Base-by-base conservation (phyloP, 2,797 vertebrate species). In the Smutsia gigantea region DNA sequence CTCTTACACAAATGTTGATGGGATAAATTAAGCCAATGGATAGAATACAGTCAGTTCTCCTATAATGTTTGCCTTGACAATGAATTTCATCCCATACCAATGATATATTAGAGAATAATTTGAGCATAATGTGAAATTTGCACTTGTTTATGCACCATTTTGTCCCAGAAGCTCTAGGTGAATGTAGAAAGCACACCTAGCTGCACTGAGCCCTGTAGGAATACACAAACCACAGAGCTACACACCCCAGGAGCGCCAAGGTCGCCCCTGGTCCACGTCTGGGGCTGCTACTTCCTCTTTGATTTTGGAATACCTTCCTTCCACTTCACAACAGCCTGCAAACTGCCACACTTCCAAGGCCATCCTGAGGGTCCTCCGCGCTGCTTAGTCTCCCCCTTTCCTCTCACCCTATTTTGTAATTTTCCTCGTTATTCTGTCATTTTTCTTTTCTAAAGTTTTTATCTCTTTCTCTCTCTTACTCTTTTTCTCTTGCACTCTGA, bases 41-140 rank as follows among this genome's bases (percentile, higher is more conserved):
- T 59, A 71, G 0, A 61, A 15, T 61, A 53, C 0, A 18, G 29
- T 88, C 55, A 75, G 13, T 63, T 84, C 64, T 74, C 29, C 59
- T 77, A 18, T 12, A 29, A 64, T 0, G 10, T 18, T 93, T 90
- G 64, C 29, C 69, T 87, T 61, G 9, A 87, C 59, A 97, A 88
- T 39, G 34, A 64, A 68, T 69, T 68, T 93, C 57, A 63, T 90
- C 17, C 34, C 46, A 11, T 15, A 34, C 66, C 37, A 55, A 10
- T 59, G 42, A 90, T 53, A 66, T 27, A 34, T 31, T 27, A 83
- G 64, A 69, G 12, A 74, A 66, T 31, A 37, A 64, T 88, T 31
- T 84, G 39, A 90, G 46, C 9, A 46, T 37, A 11, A 79, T 25
- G 39, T 46, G 57, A 25, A 42, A 61, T 59, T 78, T 77, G 29